phyloP scores from a whole-genome alignment of 1,140 invertebrate genomes.

The Papilio dardanus region DNA sequence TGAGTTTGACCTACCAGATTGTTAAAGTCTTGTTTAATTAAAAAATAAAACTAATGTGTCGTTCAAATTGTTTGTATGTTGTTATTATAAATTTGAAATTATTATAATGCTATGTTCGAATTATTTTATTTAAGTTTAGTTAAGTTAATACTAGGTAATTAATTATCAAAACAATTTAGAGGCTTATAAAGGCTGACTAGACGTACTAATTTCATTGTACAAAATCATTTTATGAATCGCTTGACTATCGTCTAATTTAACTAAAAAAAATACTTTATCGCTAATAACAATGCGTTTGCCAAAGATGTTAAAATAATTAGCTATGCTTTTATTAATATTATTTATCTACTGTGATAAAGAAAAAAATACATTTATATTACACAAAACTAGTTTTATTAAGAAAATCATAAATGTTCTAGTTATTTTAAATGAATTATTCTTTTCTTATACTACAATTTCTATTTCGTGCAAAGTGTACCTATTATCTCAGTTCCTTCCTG shows the following conservation, averaged over 20 bases:
- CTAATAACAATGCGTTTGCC: constrained; percentile 13
- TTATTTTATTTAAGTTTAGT: constrained; percentile 18
- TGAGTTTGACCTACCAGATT: background rate
- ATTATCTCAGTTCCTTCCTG: background rate
- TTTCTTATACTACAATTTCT: background rate
- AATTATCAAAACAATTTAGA: constrained; percentile 37
- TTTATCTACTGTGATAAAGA: constrained; percentile 34
- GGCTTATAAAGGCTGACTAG: constrained; percentile 54
- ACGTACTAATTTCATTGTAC: constrained; percentile 34
- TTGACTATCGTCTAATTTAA: background rate
- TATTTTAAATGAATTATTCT: background rate
- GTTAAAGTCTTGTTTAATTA: background rate
- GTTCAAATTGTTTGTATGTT: constrained; percentile 5
- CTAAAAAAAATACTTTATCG: background rate
- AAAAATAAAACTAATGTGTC: background rate
- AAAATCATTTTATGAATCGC: constrained; percentile 28
- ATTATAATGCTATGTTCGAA: background rate
- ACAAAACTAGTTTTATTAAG: background rate
- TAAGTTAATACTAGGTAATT: constrained; percentile 24
- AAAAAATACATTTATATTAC: constrained; percentile 11
- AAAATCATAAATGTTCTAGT: background rate
- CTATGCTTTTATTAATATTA: constrained; percentile 26
- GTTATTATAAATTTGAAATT: background rate
- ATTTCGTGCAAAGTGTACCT: background rate
- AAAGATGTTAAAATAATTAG: constrained; percentile 27